Conservation (phyloP, 2,888 invertebrate species). For the Morpho helenor region DNA sequence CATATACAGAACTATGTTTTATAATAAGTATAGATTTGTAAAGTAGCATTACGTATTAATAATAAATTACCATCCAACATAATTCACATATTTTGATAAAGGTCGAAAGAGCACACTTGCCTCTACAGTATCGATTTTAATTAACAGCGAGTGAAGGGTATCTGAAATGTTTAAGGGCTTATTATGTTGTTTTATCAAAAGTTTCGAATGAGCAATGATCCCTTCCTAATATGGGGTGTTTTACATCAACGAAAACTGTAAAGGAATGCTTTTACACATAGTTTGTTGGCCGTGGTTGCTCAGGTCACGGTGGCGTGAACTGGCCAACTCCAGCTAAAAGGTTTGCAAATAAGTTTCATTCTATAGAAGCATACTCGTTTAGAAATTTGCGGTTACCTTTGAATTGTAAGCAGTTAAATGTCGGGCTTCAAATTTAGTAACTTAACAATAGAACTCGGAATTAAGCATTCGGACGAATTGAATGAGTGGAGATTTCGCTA, state of each 20-base stretch:
- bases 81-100: constrained; percentile 5
- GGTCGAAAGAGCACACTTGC: constrained; percentile 11
- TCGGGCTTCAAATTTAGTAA: constrained; percentile 72
- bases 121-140: constrained; percentile 21
- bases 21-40: too few relatives aligned
- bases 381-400: constrained; percentile 76
- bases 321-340: constrained; percentile 61
- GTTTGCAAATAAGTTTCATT: constrained; percentile 74
- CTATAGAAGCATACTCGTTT: constrained; percentile 69
- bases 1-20: too few relatives aligned
- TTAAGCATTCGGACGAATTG: constrained; percentile 68
- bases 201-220: constrained; percentile 26
- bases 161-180: constrained; percentile 22
- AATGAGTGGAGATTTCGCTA: constrained; percentile 66
- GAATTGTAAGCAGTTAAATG: constrained; percentile 77
- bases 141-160: constrained; percentile 19
- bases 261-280: constrained; percentile 60
- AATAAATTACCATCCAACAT: not conserved
- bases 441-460: constrained; percentile 74
- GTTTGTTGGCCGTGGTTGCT: constrained; percentile 50
- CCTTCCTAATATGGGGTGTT: constrained; percentile 25
- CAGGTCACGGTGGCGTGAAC: constrained; percentile 46
- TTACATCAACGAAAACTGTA: constrained; percentile 33
- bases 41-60: not conserved
- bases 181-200: constrained; percentile 26